Percentiles rank a stretch among this genome's conserved stretches.
These are phyloP conservation scores for Drosophila mayaguana DNA, from an alignment of 2,888 invertebrate species.

Conservation along the genomic window DNA sequence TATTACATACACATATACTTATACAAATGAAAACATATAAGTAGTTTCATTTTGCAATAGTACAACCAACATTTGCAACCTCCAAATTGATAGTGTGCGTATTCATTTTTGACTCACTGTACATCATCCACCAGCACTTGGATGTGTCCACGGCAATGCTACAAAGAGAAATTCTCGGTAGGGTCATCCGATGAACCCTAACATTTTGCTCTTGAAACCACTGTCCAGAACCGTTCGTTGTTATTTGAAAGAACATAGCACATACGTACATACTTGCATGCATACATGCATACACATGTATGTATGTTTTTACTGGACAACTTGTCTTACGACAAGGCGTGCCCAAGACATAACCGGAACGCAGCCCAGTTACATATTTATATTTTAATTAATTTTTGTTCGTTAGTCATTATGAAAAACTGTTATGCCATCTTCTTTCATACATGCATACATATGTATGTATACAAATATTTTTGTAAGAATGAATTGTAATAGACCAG, in stretches of 20 bases:
- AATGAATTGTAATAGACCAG: not conserved
- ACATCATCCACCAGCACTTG: slow-evolving; percentile 40
- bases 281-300: not conserved
- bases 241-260: slow-evolving; percentile 29
- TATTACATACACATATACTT: too few species aligned
- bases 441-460: not conserved
- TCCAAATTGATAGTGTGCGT: not conserved
- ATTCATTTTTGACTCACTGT: slow-evolving; percentile 23
- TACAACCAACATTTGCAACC: not conserved
- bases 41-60: not conserved
- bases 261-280: not conserved
- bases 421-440: slow-evolving; percentile 70
- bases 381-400: slow-evolving; percentile 29
- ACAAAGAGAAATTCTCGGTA: slow-evolving; percentile 70
- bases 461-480: not conserved
- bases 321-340: slow-evolving; percentile 31
- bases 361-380: slow-evolving; percentile 46
- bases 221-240: slow-evolving; percentile 56
- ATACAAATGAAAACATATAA: not conserved
- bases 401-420: slow-evolving; percentile 32
- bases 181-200: slow-evolving; percentile 60
- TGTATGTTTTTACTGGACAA: slow-evolving; percentile 11
- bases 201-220: slow-evolving; percentile 67
- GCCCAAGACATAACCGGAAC: slow-evolving; percentile 57
- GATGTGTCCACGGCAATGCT: slow-evolving; percentile 43